These are phyloP conservation scores for Andricus quercusramuli DNA, from an alignment of 2,888 invertebrate species.

Conservation along the genomic window DNA sequence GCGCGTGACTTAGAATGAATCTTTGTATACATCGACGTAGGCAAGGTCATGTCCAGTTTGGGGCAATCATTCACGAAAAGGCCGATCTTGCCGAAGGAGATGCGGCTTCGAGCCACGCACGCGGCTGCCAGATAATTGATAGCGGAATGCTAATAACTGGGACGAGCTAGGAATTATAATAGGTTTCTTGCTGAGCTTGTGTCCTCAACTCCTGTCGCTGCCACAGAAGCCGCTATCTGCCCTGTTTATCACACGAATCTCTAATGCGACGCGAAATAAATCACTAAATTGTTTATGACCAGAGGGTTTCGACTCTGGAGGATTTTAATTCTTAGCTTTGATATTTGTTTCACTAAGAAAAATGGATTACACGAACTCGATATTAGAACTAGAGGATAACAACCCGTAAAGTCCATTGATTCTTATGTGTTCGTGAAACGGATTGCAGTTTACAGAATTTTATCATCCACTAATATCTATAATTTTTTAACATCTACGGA, in stretches of 20 bases:
- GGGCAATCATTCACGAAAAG: conserved; percentile 55
- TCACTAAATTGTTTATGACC: not conserved
- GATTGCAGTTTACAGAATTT: no score
- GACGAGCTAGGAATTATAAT: conserved; percentile 75
- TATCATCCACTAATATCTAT: no score
- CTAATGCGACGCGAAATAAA: conserved; percentile 11
- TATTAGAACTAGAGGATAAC: no score
- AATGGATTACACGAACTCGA: no score
- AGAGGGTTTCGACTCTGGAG: not conserved
- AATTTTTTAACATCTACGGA: no score
- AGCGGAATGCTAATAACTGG: conserved; percentile 76
- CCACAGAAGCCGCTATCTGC: not conserved
- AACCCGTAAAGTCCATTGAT: no score
- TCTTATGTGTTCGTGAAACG: no score
- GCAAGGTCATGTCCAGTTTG: conserved; percentile 14
- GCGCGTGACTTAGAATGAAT: not conserved
- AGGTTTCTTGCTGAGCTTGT: conserved; percentile 64
- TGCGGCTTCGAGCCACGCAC: conserved; percentile 55
- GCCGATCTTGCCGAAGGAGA: conserved; percentile 52
- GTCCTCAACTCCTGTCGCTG: conserved; percentile 51
- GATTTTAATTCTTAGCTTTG: no score
- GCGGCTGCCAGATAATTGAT: conserved; percentile 73
- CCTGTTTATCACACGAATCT: conserved; percentile 8
- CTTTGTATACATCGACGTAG: conserved; percentile 3
- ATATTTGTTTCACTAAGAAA: no score